Base-by-base conservation (phyloP, 2,888 invertebrate genomes). In the Anoncus sp. region DNA sequence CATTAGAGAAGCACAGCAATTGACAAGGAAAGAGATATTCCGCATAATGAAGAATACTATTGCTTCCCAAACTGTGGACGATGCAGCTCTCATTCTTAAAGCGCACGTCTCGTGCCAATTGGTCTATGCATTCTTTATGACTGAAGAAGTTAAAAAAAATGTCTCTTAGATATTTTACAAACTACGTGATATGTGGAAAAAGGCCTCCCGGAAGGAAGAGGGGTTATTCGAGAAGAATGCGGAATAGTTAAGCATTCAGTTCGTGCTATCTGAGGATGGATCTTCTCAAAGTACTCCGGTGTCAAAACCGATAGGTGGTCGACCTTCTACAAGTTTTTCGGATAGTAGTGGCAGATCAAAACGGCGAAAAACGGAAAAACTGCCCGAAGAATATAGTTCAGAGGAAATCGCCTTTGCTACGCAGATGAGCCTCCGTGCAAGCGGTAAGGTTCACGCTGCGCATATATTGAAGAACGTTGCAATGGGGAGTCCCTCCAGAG, bases 211-310 rank as follows among this genome's bases (percentile, higher is more conserved):
- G 57, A 57, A 35, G 38, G 57, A 57, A 38, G 38, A 35, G 57
- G 18, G 57, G 57, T 38, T 57, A 38, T 38, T 57, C 18, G 57
- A 57, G 57, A 57, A 57, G 38, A 57, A 57, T 57, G 38, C 57
- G 38, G 57, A 57, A 38, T 57, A 18, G 31, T 55, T 55, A 35
- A 55, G 35, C 35, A 55, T 31, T 31, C 31, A 31, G n/a, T 27
- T 55, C 55, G 9, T 31, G 31, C 16, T 55, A 27, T 10, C 55
- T 55, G 6, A 55, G 31, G 31, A 55, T 16, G 31, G 31, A 31
- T 27, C n/a, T 24, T 31, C 16, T 55, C 16, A 27, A 31, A 55
- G 31, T n/a, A 31, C 27, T 31, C 9, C 27, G 31, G 55, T 31
- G 55, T 31, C 31, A 31, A 31, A 31, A 31, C 4, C 31, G 31